Evolutionary conservation across 1,140 invertebrate genomes (phyloP).

Genomic region (Bombus superbus): DNA sequence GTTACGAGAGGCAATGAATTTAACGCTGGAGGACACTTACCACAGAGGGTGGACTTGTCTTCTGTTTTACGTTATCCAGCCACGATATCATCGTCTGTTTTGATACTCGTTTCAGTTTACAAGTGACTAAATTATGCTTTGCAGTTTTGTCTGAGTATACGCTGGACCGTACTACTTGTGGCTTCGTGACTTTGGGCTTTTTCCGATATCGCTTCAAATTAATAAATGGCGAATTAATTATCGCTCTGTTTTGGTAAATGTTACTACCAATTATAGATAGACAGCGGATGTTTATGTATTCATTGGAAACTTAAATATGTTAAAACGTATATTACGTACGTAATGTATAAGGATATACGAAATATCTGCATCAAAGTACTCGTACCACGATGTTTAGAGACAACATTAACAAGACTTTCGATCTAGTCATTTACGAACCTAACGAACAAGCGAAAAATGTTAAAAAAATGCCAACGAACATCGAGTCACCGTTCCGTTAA

Average conservation of each 20-base stretch:
- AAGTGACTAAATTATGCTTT: not conserved
- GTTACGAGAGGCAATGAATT: constrained; percentile 40
- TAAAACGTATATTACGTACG: too few relatives aligned
- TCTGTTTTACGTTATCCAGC: not conserved
- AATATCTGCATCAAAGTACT: too few relatives aligned
- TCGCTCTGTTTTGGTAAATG: too few relatives aligned
- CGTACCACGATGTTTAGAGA: too few relatives aligned
- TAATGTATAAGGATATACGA: too few relatives aligned
- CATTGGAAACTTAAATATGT: too few relatives aligned
- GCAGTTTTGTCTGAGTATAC: not conserved
- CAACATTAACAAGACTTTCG: too few relatives aligned
- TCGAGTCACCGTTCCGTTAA: not conserved
- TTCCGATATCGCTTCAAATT: not conserved
- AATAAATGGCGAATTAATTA: too few relatives aligned
- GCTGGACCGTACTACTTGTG: not conserved
- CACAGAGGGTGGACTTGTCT: not conserved
- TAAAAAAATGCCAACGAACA: not conserved
- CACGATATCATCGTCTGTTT: not conserved
- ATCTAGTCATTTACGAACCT: not conserved
- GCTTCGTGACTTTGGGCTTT: not conserved
- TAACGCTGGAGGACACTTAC: constrained; percentile 12
- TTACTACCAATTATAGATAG: too few relatives aligned
- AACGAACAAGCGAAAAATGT: not conserved
- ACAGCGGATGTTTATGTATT: too few relatives aligned
- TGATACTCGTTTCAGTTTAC: not conserved